Evolutionary conservation across 2,797 vertebrate genomes (phyloP).

Genomic region (Peromyscus attwateri): DNA sequence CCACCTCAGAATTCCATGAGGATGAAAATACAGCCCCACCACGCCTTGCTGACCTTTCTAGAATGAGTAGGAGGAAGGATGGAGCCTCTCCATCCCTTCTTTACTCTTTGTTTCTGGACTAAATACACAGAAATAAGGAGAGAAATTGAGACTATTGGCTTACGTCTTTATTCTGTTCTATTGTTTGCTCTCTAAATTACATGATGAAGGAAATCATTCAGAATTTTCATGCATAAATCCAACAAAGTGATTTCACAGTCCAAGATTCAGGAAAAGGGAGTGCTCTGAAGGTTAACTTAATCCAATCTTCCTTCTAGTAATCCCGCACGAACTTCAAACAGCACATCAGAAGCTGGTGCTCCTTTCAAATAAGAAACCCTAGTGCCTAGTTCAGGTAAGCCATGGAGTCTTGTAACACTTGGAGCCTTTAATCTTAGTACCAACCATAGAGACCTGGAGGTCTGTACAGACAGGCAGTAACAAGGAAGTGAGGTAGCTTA

Average conservation of each 20-base stretch:
- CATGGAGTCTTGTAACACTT: background rate
- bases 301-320: background rate
- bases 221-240: constrained; percentile 10
- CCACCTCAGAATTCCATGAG: background rate
- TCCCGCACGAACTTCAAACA: background rate
- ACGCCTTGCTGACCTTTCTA: background rate
- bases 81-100: background rate
- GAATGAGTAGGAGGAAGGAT: background rate
- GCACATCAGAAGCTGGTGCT: background rate
- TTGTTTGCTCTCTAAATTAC: constrained; percentile 4
- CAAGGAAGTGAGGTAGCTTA: too few species aligned
- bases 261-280: background rate
- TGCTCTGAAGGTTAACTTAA: constrained; percentile 17
- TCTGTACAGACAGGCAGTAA: too few species aligned
- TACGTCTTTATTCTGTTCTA: constrained; percentile 2
- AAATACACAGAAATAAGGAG: background rate
- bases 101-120: constrained; percentile 12
- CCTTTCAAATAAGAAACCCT: constrained; percentile 26
- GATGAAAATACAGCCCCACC: background rate
- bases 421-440: too few species aligned
- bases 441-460: too few species aligned
- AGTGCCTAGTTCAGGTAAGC: background rate
- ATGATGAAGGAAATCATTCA: background rate
- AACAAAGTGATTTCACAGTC: constrained; percentile 16
- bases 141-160: background rate